phyloP scores from a whole-genome alignment of 2,888 invertebrate genomes.

The Gibbula magus region DNA sequence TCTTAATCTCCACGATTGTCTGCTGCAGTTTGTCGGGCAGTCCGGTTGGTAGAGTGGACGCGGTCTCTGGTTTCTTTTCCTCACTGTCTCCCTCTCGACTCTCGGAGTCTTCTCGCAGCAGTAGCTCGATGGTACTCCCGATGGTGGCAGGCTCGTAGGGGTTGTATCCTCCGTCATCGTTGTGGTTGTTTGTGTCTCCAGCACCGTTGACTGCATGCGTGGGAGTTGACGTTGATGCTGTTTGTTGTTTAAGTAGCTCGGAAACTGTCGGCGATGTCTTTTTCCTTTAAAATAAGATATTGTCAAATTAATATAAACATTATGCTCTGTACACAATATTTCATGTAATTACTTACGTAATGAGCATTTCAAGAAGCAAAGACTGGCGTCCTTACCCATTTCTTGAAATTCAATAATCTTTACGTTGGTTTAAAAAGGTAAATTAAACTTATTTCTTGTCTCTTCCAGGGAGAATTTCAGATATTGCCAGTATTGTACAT shows the following conservation, averaged over 20 bases:
- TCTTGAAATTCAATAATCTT: too few relatives aligned
- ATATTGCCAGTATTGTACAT: too few relatives aligned
- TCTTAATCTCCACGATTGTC: slow-evolving; percentile 76
- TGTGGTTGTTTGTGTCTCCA: not conserved
- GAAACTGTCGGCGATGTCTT: slow-evolving; percentile 69
- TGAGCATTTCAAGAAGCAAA: not conserved
- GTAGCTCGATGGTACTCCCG: slow-evolving; percentile 53
- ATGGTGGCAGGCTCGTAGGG: slow-evolving; percentile 43
- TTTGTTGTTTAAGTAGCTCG: slow-evolving; percentile 68
- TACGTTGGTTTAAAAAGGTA: too few relatives aligned
- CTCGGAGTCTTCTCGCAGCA: slow-evolving; percentile 66
- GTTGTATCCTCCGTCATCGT: slow-evolving; percentile 37
- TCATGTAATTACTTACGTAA: not conserved
- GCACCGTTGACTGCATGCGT: slow-evolving; percentile 23
- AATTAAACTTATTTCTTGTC: too few relatives aligned
- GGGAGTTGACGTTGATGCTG: slow-evolving; percentile 43
- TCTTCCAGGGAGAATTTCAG: too few relatives aligned
- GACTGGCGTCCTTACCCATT: too few relatives aligned
- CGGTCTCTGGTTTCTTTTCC: slow-evolving; percentile 47
- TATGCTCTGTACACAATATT: not conserved
- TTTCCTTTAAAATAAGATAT: slow-evolving; percentile 50
- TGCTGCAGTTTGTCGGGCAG: slow-evolving; percentile 77
- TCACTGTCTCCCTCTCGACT: slow-evolving; percentile 67
- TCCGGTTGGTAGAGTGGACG: slow-evolving; percentile 73
- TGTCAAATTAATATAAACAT: not conserved